A percentile compares a stretch with the other conserved stretches of the same genome.
phyloP scores from a whole-genome alignment of 2,888 invertebrate species.

The Cenopis cana region DNA sequence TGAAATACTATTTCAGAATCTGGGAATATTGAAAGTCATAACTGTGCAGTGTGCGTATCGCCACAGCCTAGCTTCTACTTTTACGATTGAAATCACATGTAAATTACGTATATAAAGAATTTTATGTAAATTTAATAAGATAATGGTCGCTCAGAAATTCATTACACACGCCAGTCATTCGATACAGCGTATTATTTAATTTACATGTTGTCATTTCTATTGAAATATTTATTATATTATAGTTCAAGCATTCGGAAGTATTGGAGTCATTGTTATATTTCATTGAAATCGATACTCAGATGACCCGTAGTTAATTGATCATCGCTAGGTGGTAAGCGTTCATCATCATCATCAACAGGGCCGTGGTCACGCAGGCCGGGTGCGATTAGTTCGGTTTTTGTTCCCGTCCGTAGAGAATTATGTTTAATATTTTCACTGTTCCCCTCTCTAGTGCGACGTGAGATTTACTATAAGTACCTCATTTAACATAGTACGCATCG shows the following conservation, averaged over 20 bases:
- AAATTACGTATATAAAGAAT: slow-evolving; percentile 33
- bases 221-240: slow-evolving; percentile 36
- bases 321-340: slow-evolving; percentile 45
- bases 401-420: slow-evolving; percentile 83
- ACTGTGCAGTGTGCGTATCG: slow-evolving; percentile 32
- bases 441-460: slow-evolving; percentile 51
- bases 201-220: slow-evolving; percentile 29
- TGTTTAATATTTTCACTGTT: slow-evolving; percentile 56
- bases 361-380: slow-evolving; percentile 52
- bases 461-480: slow-evolving; percentile 53
- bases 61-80: slow-evolving; percentile 37
- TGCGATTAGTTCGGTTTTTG: slow-evolving; percentile 71
- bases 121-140: slow-evolving; percentile 29
- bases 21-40: slow-evolving; percentile 6
- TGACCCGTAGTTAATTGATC: slow-evolving; percentile 15
- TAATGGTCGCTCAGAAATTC: slow-evolving; percentile 31
- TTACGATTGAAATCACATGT: slow-evolving; percentile 37
- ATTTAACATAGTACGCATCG: slow-evolving; percentile 48
- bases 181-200: slow-evolving; percentile 15
- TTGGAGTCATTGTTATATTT: slow-evolving; percentile 33
- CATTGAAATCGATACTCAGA: slow-evolving; percentile 38
- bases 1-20: slow-evolving; percentile 26
- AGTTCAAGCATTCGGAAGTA: slow-evolving; percentile 19
- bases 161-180: slow-evolving; percentile 10
- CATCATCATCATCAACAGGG: slow-evolving; percentile 49